phyloP scores from a whole-genome alignment of 2,797 vertebrate species.

The Galagoides demidoff region DNA sequence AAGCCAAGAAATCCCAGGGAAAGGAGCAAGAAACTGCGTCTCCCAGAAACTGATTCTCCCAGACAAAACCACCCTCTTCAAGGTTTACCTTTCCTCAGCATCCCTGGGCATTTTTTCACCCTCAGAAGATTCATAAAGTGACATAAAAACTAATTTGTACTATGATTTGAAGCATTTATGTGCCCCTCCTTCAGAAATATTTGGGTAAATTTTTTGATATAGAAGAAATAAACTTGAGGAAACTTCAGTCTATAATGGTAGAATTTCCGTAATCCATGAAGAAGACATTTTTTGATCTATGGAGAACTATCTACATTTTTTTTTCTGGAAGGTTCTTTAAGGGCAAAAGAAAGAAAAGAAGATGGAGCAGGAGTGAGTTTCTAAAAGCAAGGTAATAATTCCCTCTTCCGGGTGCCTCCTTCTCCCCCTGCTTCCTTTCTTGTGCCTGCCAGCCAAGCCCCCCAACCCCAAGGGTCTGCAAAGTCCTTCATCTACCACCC shows the following conservation, averaged over 20 bases:
- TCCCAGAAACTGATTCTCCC: background rate
- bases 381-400: background rate
- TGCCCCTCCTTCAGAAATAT: background rate
- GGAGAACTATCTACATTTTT: background rate
- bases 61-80: background rate
- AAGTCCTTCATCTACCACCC: background rate
- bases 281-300: background rate
- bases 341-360: background rate
- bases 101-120: too few relatives aligned
- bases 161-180: background rate
- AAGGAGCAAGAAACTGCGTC: background rate
- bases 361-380: background rate
- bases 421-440: background rate
- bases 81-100: background rate
- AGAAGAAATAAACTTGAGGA: background rate
- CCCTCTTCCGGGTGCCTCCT: background rate
- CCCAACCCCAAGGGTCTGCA: background rate
- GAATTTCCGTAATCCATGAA: background rate
- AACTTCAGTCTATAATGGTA: background rate
- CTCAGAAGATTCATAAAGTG: background rate
- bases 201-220: background rate
- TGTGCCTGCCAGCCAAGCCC: background rate
- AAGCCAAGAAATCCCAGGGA: background rate
- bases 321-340: slow-evolving; percentile 21
- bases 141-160: background rate